Evolutionary conservation across 2,113 vertebrate genomes (phyloP).

Genomic region (Rattus norvegicus): DNA sequence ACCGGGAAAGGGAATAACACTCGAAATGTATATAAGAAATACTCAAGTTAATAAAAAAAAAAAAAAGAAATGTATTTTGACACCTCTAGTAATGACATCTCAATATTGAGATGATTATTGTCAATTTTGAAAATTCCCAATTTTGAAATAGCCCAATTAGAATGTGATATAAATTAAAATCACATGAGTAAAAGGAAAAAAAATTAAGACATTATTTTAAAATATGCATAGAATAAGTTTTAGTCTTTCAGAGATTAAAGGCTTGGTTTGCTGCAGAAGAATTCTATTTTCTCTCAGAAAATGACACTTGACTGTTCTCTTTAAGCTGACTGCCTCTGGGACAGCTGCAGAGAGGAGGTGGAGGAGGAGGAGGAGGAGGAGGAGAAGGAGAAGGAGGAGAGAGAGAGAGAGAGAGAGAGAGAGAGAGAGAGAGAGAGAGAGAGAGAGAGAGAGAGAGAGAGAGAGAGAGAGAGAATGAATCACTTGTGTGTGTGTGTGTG

Average conservation of each 20-base stretch:
- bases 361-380: too few species aligned
- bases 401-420: too few species aligned
- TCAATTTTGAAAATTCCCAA: background rate
- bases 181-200: background rate
- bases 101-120: background rate
- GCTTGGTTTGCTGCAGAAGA: background rate
- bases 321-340: background rate
- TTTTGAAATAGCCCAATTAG: background rate
- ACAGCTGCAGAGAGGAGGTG: background rate
- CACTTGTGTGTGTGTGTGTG: background rate
- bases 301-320: background rate
- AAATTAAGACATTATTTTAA: too few species aligned
- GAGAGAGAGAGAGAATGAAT: background rate
- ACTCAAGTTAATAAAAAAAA: too few species aligned
- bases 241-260: background rate
- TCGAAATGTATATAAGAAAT: too few species aligned
- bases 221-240: background rate
- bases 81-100: background rate
- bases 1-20: too few species aligned
- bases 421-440: background rate
- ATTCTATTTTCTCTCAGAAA: constrained; percentile 48
- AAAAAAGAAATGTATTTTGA: background rate
- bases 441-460: too few species aligned
- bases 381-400: too few species aligned
- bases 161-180: background rate